Conservation (phyloP, 1,140 invertebrate genomes). For the Drosophila yakuba region DNA sequence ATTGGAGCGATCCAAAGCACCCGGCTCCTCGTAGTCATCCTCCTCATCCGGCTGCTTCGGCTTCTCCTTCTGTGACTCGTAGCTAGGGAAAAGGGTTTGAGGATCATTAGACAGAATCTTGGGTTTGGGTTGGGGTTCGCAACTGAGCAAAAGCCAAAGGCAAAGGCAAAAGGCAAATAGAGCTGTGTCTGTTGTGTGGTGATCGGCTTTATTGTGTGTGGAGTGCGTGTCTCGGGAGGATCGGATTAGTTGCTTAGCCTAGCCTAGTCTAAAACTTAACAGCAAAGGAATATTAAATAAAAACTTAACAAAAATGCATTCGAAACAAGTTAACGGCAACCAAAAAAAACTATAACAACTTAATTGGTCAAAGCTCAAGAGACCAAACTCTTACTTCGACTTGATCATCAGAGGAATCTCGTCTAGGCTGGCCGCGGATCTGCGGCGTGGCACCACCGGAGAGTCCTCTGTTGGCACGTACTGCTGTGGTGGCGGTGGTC, state of each 20-base stretch:
- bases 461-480: slow-evolving; percentile 74
- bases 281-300: slow-evolving; percentile 30
- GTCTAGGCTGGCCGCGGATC: slow-evolving; percentile 67
- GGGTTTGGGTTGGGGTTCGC: slow-evolving; percentile 1
- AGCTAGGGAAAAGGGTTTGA: slow-evolving; percentile 67
- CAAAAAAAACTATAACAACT: slow-evolving; percentile 28
- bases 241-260: slow-evolving; percentile 47
- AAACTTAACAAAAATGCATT: slow-evolving; percentile 75
- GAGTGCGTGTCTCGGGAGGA: slow-evolving; percentile 39
- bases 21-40: slow-evolving; percentile 81
- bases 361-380: slow-evolving; percentile 50
- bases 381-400: slow-evolving; percentile 69
- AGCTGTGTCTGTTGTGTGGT: slow-evolving; percentile 50
- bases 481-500: slow-evolving; percentile 66
- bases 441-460: slow-evolving; percentile 58
- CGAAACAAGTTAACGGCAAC: slow-evolving; percentile 55
- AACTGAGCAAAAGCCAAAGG: slow-evolving; percentile 48
- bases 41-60: slow-evolving; percentile 38
- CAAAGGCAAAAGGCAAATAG: slow-evolving; percentile 48
- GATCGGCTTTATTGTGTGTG: slow-evolving; percentile 69
- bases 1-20: slow-evolving; percentile 71
- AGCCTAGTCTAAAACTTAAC: slow-evolving; percentile 63
- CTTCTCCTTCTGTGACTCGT: slow-evolving; percentile 37
- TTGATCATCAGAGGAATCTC: slow-evolving; percentile 65
- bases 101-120: slow-evolving; percentile 72